A percentile compares a stretch with the other conserved stretches of the same genome.
Evolutionary conservation across 2,888 invertebrate genomes (phyloP).

Genomic region (Agrypnus murinus): DNA sequence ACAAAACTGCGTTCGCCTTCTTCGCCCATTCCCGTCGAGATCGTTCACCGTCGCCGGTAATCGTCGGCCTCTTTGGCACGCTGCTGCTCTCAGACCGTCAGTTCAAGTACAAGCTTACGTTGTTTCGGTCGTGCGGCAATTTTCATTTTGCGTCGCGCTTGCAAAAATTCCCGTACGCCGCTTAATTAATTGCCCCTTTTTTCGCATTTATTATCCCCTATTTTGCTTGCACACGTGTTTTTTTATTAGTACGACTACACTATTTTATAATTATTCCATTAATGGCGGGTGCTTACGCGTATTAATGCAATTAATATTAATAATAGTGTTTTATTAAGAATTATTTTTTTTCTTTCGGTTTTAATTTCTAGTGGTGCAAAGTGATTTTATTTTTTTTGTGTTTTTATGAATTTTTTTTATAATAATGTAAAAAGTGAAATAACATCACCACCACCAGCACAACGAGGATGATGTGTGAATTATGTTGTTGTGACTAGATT

Average conservation of each 20-base stretch:
- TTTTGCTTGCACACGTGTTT: conserved; percentile 17
- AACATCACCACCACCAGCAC: no score
- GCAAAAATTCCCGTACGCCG: conserved; percentile 27
- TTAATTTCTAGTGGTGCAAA: conserved; percentile 36
- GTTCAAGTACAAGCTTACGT: conserved; percentile 62
- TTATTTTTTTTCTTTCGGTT: conserved; percentile 16
- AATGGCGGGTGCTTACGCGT: conserved; percentile 16
- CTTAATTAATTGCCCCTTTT: conserved; percentile 29
- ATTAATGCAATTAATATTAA: conserved; percentile 17
- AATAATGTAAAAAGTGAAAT: conserved; percentile 40
- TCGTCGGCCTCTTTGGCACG: conserved; percentile 65
- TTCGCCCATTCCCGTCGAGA: conserved; percentile 41
- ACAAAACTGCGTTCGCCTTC: conserved; percentile 50
- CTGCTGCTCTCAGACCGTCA: conserved; percentile 62
- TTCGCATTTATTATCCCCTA: not conserved
- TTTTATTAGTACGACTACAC: conserved; percentile 42
- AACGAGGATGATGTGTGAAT: conserved; percentile 34
- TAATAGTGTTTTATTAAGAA: no score
- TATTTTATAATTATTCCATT: conserved; percentile 15
- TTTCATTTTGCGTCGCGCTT: conserved; percentile 35
- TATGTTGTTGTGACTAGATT: conserved; percentile 42
- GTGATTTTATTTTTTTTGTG: conserved; percentile 15
- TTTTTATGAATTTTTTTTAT: not conserved
- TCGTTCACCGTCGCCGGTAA: conserved; percentile 56
- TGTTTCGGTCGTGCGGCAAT: conserved; percentile 46